These are phyloP conservation scores for Archaeoteleia sp. DNA, from an alignment of 2,888 invertebrate species.

Conservation along the genomic window DNA sequence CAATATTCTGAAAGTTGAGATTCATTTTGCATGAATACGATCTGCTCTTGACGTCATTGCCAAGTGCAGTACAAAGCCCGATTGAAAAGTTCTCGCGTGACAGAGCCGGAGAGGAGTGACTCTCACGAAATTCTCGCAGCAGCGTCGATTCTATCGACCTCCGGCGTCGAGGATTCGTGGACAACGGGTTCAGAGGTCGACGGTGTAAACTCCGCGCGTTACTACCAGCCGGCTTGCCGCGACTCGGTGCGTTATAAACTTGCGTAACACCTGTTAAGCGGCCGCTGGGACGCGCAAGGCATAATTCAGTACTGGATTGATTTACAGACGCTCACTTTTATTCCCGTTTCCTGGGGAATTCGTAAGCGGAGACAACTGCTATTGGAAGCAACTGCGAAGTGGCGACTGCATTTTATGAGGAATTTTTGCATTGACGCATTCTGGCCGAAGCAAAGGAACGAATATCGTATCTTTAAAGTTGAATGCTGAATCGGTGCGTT, in stretches of 20 bases:
- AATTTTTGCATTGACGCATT: too few species aligned
- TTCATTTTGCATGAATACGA: too few species aligned
- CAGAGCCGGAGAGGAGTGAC: conserved; percentile 15
- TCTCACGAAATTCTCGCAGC: conserved; percentile 38
- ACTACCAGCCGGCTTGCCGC: conserved; percentile 62
- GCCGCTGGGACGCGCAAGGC: conserved; percentile 32
- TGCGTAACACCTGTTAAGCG: conserved; percentile 64
- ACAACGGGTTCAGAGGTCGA: conserved; percentile 61
- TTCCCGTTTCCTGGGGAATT: conserved; percentile 17
- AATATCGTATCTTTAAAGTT: too few species aligned
- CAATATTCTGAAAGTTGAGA: too few species aligned
- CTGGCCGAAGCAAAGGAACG: too few species aligned
- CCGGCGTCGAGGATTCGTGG: conserved; percentile 58
- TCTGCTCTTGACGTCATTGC: background rate
- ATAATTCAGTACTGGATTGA: conserved; percentile 57
- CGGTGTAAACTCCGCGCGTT: conserved; percentile 67
- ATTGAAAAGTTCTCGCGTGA: background rate
- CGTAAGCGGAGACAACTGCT: too few species aligned
- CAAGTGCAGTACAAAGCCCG: background rate
- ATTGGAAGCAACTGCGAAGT: background rate
- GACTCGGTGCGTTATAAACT: conserved; percentile 56
- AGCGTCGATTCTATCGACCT: conserved; percentile 56
- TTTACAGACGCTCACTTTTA: conserved; percentile 45
- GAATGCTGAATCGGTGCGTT: too few species aligned
- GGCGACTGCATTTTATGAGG: too few species aligned